Evolutionary conservation across 2,888 invertebrate species (phyloP).

Genomic region (Drosophila borealis): DNA sequence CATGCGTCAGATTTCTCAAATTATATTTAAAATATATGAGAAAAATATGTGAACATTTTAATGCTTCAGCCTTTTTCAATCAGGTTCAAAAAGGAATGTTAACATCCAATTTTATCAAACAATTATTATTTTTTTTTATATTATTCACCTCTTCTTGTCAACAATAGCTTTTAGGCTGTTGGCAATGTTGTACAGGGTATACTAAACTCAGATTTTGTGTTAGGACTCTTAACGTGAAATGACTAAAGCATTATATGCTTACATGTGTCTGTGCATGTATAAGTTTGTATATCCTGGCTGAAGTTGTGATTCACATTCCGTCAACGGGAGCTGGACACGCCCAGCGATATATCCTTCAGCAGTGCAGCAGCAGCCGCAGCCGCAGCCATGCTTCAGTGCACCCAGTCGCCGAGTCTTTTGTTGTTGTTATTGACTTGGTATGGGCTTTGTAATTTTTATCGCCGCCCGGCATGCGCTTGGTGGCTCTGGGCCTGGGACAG

Average conservation of each 20-base stretch:
- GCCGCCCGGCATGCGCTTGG: conserved; percentile 65
- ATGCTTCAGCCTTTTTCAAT: too few species aligned
- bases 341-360: conserved; percentile 27
- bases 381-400: conserved; percentile 62
- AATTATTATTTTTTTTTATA: too few species aligned
- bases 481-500: conserved; percentile 1
- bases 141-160: too few species aligned
- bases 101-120: too few species aligned
- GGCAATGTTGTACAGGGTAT: neutral
- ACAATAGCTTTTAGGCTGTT: too few species aligned
- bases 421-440: conserved; percentile 14
- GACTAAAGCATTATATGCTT: conserved; percentile 5
- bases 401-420: conserved; percentile 30
- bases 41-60: too few species aligned
- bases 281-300: conserved; percentile 1
- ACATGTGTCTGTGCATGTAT: neutral
- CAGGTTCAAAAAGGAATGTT: too few species aligned
- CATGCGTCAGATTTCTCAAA: too few species aligned
- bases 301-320: conserved; percentile 43
- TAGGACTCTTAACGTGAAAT: neutral
- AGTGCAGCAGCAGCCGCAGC: conserved; percentile 50
- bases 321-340: conserved; percentile 39
- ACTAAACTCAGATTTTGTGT: neutral
- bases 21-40: too few species aligned
- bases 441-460: conserved; percentile 71